A percentile compares a stretch with the other conserved stretches of the same genome.
Conservation (phyloP, 2,113 vertebrate genomes). For the Leptobrachium ailaonicum region DNA sequence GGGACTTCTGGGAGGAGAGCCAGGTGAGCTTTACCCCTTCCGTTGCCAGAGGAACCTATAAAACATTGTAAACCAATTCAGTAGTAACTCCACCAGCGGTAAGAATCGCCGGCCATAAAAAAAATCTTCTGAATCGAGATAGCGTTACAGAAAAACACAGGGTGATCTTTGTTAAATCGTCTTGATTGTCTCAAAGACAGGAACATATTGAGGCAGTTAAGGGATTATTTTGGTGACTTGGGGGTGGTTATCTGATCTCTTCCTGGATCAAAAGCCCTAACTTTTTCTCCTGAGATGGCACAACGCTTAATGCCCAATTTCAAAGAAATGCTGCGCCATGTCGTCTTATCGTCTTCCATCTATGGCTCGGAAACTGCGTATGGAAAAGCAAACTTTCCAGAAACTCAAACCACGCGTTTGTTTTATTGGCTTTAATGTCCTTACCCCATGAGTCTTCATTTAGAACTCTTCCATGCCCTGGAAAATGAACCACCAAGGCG, state of each 20-base stretch:
- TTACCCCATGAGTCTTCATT: no score
- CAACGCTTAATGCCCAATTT: no score
- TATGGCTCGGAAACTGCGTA: no score
- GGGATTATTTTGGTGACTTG: slow-evolving; percentile 13
- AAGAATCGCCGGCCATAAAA: background rate
- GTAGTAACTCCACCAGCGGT: background rate
- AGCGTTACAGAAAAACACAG: background rate
- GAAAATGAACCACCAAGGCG: no score
- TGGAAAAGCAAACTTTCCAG: no score
- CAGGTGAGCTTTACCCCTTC: slow-evolving; percentile 19
- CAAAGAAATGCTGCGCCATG: no score
- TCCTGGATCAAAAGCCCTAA: slow-evolving; percentile 13
- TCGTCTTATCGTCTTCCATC: no score
- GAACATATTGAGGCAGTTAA: slow-evolving; percentile 34
- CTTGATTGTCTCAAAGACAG: slow-evolving; percentile 4
- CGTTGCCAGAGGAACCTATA: slow-evolving; percentile 18
- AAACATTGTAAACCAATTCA: slow-evolving; percentile 3
- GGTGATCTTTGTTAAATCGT: slow-evolving; percentile 7
- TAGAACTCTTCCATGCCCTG: no score
- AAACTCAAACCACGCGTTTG: no score
- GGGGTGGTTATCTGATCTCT: slow-evolving; percentile 9
- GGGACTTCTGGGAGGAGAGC: slow-evolving; percentile 30
- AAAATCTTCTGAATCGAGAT: background rate
- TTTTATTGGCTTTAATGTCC: no score
- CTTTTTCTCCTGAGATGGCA: no score